These are phyloP conservation scores for Drosophila sucinea DNA, from an alignment of 1,140 invertebrate species.

Conservation along the genomic window DNA sequence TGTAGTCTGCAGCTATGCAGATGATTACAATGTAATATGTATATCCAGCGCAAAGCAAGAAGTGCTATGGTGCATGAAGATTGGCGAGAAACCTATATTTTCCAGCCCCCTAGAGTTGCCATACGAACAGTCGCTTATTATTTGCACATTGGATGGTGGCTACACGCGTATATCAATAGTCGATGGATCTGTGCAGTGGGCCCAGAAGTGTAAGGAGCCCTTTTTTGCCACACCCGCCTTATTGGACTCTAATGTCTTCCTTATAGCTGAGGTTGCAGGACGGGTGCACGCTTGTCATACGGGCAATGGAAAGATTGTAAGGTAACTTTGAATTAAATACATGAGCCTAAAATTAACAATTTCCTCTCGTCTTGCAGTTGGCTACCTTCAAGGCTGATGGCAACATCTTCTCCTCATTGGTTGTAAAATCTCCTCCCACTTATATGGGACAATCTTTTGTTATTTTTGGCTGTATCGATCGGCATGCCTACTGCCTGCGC, in stretches of 20 bases:
- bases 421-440: slow-evolving; percentile 55
- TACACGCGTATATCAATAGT: slow-evolving; percentile 53
- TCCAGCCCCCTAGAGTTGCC: slow-evolving; percentile 56
- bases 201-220: slow-evolving; percentile 57
- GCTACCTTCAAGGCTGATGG: slow-evolving; percentile 49
- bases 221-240: slow-evolving; percentile 68
- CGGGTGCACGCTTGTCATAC: slow-evolving; percentile 60
- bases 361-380: slow-evolving; percentile 31
- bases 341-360: background rate
- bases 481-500: slow-evolving; percentile 68
- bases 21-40: slow-evolving; percentile 72
- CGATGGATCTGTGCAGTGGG: slow-evolving; percentile 63
- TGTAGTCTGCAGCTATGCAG: slow-evolving; percentile 74
- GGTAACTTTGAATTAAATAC: background rate
- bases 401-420: slow-evolving; percentile 69
- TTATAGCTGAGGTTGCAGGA: slow-evolving; percentile 70
- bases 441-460: slow-evolving; percentile 55
- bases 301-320: slow-evolving; percentile 58
- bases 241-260: slow-evolving; percentile 49
- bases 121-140: slow-evolving; percentile 45
- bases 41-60: slow-evolving; percentile 54
- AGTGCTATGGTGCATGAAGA: slow-evolving; percentile 59
- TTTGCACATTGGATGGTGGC: slow-evolving; percentile 70
- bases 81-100: slow-evolving; percentile 68
- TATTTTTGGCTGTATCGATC: slow-evolving; percentile 77